Evolutionary conservation across 2,113 vertebrate genomes (phyloP).

Genomic region (Colaptes auratus): DNA sequence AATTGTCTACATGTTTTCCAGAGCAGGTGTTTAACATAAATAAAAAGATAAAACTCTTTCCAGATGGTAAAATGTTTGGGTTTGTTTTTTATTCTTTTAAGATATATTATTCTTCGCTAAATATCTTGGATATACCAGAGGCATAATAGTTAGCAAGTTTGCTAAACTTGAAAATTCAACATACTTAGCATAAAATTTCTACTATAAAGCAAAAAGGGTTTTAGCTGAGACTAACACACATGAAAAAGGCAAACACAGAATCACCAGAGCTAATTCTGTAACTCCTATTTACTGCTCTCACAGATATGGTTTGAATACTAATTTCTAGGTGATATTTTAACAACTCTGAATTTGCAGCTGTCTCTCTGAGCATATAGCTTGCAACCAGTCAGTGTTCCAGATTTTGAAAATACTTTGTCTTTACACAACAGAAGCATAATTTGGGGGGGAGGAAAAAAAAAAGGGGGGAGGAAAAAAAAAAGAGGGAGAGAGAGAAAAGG

Average conservation of each 20-base stretch:
- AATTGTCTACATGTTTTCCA: background rate
- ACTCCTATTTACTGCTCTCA: background rate
- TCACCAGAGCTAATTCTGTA: constrained; percentile 2
- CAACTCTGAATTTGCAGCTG: background rate
- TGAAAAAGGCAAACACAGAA: constrained; percentile 20
- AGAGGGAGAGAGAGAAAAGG: background rate
- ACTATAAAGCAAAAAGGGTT: background rate
- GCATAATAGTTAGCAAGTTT: background rate
- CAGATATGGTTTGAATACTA: background rate
- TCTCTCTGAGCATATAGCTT: background rate
- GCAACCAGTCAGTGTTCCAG: background rate
- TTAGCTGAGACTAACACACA: constrained; percentile 12
- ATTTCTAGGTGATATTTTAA: constrained; percentile 41
- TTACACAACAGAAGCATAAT: background rate
- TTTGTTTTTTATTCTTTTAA: background rate
- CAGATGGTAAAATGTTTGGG: background rate
- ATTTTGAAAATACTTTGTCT: background rate
- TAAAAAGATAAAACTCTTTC: constrained; percentile 23
- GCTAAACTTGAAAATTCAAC: constrained; percentile 27
- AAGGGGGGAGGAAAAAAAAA: accelerated
- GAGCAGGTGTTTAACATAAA: constrained; percentile 59
- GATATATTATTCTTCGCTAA: background rate
- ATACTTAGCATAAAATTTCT: constrained; percentile 22
- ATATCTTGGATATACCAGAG: background rate
- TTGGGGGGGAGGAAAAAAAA: background rate